Evolutionary conservation across 2,797 vertebrate genomes (phyloP).

Genomic region (Pipistrellus pipistrellus): DNA sequence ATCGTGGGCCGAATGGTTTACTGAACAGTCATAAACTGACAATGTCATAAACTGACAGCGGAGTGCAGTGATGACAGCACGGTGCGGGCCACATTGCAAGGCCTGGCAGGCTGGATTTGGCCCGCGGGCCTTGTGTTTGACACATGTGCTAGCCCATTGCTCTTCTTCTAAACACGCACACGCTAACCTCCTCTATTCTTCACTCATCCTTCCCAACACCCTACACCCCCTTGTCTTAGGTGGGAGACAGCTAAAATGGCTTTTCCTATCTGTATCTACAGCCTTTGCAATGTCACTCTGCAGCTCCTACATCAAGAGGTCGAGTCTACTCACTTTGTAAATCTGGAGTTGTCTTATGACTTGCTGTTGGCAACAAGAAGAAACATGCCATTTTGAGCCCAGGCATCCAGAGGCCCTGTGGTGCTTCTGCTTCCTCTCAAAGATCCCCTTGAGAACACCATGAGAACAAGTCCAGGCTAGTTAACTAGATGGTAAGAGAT

Average conservation of each 20-base stretch:
- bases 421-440: not conserved
- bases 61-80: too few relatives aligned
- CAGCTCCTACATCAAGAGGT: not conserved
- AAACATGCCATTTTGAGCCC: not conserved
- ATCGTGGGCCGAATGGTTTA: too few relatives aligned
- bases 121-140: too few relatives aligned
- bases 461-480: not conserved
- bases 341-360: not conserved
- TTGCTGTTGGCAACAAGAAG: slow-evolving; percentile 16
- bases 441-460: not conserved
- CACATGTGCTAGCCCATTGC: not conserved
- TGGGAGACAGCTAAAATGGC: slow-evolving; percentile 12
- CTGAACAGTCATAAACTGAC: too few relatives aligned
- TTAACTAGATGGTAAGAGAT: not conserved
- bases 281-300: not conserved
- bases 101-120: too few relatives aligned
- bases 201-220: not conserved
- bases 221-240: not conserved
- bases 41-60: too few relatives aligned
- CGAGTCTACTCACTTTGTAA: not conserved
- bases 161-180: not conserved
- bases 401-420: not conserved
- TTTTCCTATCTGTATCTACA: not conserved
- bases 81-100: too few relatives aligned
- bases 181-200: not conserved